Base-by-base conservation (phyloP, 2,888 invertebrate species). In the Drosophila fungiperda region DNA sequence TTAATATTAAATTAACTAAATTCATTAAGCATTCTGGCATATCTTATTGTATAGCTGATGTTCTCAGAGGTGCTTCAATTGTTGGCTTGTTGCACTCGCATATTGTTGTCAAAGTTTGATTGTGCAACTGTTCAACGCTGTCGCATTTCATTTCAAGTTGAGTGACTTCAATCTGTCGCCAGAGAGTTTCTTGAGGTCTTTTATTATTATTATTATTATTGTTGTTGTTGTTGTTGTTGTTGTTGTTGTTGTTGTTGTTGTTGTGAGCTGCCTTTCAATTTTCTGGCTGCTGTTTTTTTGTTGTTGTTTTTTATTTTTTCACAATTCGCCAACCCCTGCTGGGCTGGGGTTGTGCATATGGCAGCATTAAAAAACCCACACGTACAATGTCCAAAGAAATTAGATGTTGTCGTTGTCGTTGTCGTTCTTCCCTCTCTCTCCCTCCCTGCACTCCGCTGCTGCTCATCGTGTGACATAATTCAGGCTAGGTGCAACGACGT, bases 161-260 rank as follows among this genome's bases (percentile, higher is more conserved):
- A 92, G 88, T 92, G 92, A 92, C 89, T 92, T 92, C 92, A 92
- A 92, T 92, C 92, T 92, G 92, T 92, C 91, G 84, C 91, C 88
- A 73, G 75, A 78, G 78, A 73, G 52, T 74, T 77, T 80, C 86
- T 85, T 85, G 86, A 87, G 84, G 82, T 82, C 87, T 70, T 84
- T 80, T 71, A 78, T 76, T 60, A 48, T 66, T 77, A 76, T 78
- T 78, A 74, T 76, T 79, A 55, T 79, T 68, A 67, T 26, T 26
- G 2, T 26, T 26, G 26, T 26, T 26, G 23, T 65, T 77, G 61
- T 49, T 49, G 23, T 26, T 26, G 26, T 26, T 26, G 26, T 36
- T 55, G 54, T 63, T 23, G 23, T 1, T 23, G 23, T 23, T 23
- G 23, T 23, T 23, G 2, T 26, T 26, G 26, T 26, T 26, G 26